Base-by-base conservation (phyloP, 2,797 vertebrate genomes). In the Bothrops alternatus region DNA sequence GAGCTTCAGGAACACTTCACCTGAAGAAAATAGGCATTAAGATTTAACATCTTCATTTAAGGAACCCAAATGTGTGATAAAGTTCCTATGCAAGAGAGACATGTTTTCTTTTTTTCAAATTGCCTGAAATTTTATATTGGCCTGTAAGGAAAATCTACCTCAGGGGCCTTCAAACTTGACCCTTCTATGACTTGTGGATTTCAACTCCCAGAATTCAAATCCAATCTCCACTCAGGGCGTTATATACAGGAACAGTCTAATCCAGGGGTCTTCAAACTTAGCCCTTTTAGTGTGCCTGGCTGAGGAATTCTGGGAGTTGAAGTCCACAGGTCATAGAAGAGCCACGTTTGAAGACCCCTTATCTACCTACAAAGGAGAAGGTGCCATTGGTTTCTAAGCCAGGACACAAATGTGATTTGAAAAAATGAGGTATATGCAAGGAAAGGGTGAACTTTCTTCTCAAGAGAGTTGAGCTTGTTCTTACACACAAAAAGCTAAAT, bases 1-100 rank as follows among this genome's bases (percentile, higher is more conserved):
- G 96, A 97, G 88, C 47, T 1, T 50, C 89, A 94, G 95, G 95
- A 97, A 95, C 91, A 96, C 96, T 96, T 97, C 95, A 94, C 96
- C 96, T 97, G 91, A 53, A 86, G 88, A 97, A 95, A 95, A 96
- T 93, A 97, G 95, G 85, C 95, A 25, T 93, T 96, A 53, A 61
- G 86, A 93, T 73, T 93, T 82, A 60, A 92, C 94, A 94, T 92
- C 95, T 95, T 96, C 91, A 32, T 82, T 91, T 93, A 94, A 96
- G 92, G 92, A 95, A 85, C 93, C 92, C 26, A 91, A 95, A 96
- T 92, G 95, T 78, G 85, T 57, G 58, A 42, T 82, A 92, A 93
- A 37, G 0, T 94, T 89, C 8, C 90, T 94, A 50, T 93, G 95
- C 92, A 90, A 93, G 86, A 53, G 14, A 6, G 86, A 86, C 93